These are phyloP conservation scores for Poeciliopsis presidionis DNA, from an alignment of 2,797 vertebrate genomes.

Conservation along the genomic window DNA sequence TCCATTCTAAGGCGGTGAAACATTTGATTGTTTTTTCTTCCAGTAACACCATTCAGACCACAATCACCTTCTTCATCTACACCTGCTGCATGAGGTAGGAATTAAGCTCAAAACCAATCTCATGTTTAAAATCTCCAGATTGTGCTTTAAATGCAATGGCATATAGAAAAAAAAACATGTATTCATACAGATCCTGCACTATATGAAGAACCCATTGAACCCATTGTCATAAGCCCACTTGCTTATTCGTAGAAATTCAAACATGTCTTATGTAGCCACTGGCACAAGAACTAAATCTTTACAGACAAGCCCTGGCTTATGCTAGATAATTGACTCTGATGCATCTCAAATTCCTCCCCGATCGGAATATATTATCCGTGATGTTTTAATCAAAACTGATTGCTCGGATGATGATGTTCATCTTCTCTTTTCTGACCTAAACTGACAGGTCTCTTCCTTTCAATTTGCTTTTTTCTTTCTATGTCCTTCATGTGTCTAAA, in stretches of 20 bases:
- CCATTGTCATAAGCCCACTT: not conserved
- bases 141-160: not conserved
- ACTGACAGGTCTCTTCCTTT: conserved; percentile 46
- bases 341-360: conserved; percentile 25
- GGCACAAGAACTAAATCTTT: conserved; percentile 45
- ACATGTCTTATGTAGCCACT: conserved; percentile 30
- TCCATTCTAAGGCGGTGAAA: conserved; percentile 53
- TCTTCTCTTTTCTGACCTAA: conserved; percentile 44
- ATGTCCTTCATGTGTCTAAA: conserved; percentile 38
- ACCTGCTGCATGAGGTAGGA: conserved; percentile 11
- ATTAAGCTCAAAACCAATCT: conserved; percentile 15
- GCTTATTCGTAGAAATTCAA: not conserved
- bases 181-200: not conserved
- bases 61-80: conserved; percentile 10
- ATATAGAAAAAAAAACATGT: too few relatives aligned
- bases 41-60: conserved; percentile 2
- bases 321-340: conserved; percentile 20
- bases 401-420: conserved; percentile 46
- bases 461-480: conserved; percentile 23
- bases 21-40: not conserved
- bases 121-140: not conserved
- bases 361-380: conserved; percentile 42
- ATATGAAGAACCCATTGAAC: not conserved
- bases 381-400: conserved; percentile 55
- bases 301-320: conserved; percentile 35